Evolutionary conservation across 2,888 invertebrate genomes (phyloP).

Genomic region (Gnatocerus cornutus): DNA sequence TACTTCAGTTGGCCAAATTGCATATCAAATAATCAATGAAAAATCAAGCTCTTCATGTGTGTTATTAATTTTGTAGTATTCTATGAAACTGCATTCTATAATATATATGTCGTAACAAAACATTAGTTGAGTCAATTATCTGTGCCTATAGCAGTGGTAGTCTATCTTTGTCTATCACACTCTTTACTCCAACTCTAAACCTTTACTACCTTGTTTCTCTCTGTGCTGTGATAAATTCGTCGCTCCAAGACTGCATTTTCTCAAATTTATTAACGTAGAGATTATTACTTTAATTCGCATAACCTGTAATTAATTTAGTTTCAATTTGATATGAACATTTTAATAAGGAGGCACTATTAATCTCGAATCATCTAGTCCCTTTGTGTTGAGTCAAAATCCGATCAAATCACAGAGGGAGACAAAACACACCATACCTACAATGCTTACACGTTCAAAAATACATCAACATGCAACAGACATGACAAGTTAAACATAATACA

Average conservation of each 20-base stretch:
- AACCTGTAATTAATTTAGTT: too few species aligned
- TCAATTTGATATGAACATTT: too few species aligned
- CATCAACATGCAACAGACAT: slow-evolving; percentile 65
- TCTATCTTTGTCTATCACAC: slow-evolving; percentile 69
- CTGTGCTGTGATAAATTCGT: slow-evolving; percentile 62
- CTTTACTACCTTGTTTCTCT: slow-evolving; percentile 63
- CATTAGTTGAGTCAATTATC: slow-evolving; percentile 78
- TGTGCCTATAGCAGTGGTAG: slow-evolving; percentile 75
- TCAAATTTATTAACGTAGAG: too few species aligned
- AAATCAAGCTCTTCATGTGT: slow-evolving; percentile 66
- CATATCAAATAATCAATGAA: slow-evolving; percentile 59
- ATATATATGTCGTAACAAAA: slow-evolving; percentile 70
- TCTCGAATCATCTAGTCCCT: slow-evolving; percentile 24
- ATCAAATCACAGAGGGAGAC: slow-evolving; percentile 63
- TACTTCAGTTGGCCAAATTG: slow-evolving; percentile 15
- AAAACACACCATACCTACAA: slow-evolving; percentile 62
- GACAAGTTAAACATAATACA: slow-evolving; percentile 57
- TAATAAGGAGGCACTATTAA: background rate
- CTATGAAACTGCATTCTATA: slow-evolving; percentile 66
- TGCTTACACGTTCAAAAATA: slow-evolving; percentile 73
- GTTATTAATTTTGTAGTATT: slow-evolving; percentile 69
- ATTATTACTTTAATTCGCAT: too few species aligned
- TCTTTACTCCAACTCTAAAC: slow-evolving; percentile 61
- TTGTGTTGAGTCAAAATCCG: slow-evolving; percentile 20
- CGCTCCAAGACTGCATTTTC: slow-evolving; percentile 36